phyloP scores from a whole-genome alignment of 2,797 vertebrate species.

The Cynodonichthys magdalenae region DNA sequence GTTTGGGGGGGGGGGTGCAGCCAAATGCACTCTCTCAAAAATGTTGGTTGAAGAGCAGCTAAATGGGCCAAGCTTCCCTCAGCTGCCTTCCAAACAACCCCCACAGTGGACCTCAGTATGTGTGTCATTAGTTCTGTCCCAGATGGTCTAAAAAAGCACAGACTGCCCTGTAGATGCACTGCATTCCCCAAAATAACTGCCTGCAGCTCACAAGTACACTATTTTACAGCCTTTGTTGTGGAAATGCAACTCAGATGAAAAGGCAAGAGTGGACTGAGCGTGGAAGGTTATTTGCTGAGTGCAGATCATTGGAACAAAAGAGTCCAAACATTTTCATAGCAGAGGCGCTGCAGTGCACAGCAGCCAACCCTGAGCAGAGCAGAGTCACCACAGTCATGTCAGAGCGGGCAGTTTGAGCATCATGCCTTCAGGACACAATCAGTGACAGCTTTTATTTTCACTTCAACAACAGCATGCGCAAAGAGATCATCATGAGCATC shows the following conservation, averaged over 20 bases:
- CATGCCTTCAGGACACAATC: constrained; percentile 3
- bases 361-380: constrained; percentile 33
- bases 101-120: constrained; percentile 61
- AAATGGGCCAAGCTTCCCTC: constrained; percentile 37
- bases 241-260: constrained; percentile 25
- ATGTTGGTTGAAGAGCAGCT: constrained; percentile 30
- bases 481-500: neutral
- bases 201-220: constrained; percentile 15
- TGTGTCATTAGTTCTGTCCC: constrained; percentile 77
- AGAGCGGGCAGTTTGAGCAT: constrained; percentile 22
- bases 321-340: constrained; percentile 47
- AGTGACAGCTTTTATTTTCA: constrained; percentile 25
- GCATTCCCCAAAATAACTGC: constrained; percentile 52
- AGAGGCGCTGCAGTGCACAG: constrained; percentile 12
- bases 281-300: neutral
- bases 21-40: constrained; percentile 3
- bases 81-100: constrained; percentile 49
- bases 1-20: too few relatives aligned
- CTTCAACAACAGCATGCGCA: constrained; percentile 13
- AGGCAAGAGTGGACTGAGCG: neutral
- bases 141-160: constrained; percentile 68
- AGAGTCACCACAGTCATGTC: constrained; percentile 34
- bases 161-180: constrained; percentile 60
- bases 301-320: constrained; percentile 54
- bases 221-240: constrained; percentile 11